Conservation (phyloP, 2,888 invertebrate genomes). For the Atethmia centrago region DNA sequence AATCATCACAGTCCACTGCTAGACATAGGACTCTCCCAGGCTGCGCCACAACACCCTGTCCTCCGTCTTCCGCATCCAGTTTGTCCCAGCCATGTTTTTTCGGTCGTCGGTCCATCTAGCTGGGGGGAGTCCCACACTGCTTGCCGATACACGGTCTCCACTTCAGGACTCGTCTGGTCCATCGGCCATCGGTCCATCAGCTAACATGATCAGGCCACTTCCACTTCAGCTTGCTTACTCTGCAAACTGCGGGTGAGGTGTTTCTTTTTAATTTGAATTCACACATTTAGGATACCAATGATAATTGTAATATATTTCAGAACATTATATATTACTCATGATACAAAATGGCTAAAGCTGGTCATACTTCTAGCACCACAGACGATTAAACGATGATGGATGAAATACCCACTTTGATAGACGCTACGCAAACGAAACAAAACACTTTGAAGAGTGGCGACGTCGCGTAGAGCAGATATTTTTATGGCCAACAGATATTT, state of each 20-base stretch:
- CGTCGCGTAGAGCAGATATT: constrained; percentile 40
- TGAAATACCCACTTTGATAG: constrained; percentile 45
- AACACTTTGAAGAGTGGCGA: constrained; percentile 26
- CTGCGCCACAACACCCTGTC: too few relatives aligned
- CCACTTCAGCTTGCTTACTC: neutral
- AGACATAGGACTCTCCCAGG: too few relatives aligned
- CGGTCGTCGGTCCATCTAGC: neutral
- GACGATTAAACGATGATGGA: constrained; percentile 37
- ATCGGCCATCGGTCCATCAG: neutral
- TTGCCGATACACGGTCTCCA: neutral
- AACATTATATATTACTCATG: neutral
- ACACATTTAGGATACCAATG: neutral
- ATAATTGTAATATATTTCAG: neutral
- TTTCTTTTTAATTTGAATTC: neutral
- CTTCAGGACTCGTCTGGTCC: neutral
- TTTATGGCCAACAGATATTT: constrained; percentile 49
- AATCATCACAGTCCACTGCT: neutral
- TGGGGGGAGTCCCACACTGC: neutral
- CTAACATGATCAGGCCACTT: neutral
- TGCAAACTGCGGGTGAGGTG: neutral
- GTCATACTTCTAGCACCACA: neutral
- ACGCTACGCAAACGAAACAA: constrained; percentile 27
- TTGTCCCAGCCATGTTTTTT: neutral
- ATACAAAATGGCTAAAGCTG: neutral
- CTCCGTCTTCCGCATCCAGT: neutral